Percentiles rank a stretch among this genome's conserved stretches.
Conservation (phyloP, 1,140 invertebrate species). For the Listronotus bonariensis region DNA sequence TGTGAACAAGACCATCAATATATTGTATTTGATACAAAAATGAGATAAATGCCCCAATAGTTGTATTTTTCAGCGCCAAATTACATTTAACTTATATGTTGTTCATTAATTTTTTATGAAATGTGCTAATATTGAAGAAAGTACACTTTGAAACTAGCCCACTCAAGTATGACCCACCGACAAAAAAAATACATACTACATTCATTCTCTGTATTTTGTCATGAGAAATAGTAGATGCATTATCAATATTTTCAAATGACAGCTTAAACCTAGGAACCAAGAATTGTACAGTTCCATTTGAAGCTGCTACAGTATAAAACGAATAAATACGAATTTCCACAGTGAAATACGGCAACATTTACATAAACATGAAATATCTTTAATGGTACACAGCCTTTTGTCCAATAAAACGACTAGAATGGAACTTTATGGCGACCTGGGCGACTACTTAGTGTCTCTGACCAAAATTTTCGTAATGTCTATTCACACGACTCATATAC, state of each 20-base stretch:
- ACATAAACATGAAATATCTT: constrained; percentile 42
- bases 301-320: constrained; percentile 7
- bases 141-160: too few relatives aligned
- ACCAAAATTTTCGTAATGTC: constrained; percentile 1
- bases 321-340: constrained; percentile 6
- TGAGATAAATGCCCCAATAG: too few relatives aligned
- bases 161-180: too few relatives aligned
- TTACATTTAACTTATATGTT: too few relatives aligned
- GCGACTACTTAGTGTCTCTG: constrained; percentile 13
- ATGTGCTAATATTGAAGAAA: too few relatives aligned
- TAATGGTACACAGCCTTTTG: constrained; percentile 49
- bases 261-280: constrained; percentile 1
- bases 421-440: constrained; percentile 38
- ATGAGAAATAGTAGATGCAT: neutral
- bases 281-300: neutral
- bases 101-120: too few relatives aligned
- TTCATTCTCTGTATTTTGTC: too few relatives aligned
- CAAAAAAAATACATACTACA: too few relatives aligned
- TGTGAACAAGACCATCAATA: too few relatives aligned
- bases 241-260: neutral
- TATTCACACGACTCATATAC: constrained; percentile 53
- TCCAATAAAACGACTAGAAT: constrained; percentile 42
- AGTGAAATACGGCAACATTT: constrained; percentile 8
- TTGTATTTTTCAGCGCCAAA: too few relatives aligned
- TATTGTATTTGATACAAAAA: too few relatives aligned